Evolutionary conservation across 1,140 invertebrate species (phyloP), one percentile per base, ranked within the genome.

Genomic region (Bombus pyrosoma): DNA sequence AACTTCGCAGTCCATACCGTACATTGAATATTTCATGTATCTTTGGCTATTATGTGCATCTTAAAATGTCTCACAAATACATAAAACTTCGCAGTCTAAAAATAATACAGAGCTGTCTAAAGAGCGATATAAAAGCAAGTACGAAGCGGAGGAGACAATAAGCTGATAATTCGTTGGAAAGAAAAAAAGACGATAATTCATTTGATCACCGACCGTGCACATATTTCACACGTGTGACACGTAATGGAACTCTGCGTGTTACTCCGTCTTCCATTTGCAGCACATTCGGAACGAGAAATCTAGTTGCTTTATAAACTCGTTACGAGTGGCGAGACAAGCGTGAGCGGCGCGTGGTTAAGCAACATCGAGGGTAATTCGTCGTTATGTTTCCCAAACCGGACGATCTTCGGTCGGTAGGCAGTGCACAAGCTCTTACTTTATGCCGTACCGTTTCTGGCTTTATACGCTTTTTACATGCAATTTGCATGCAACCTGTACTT

Each of bases 401-500:
- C 59, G 59, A 47, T 66, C 72, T 13, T 75, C 57, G 28, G 39
- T 10, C 64, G 47, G 43, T 10, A 62, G 71, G 32, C 59, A n/a
- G 25, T 37, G 53, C 6, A 22, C 37, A 12, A 66, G 34, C 81
- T 83, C 28, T 83, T 76, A 83, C 41, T 66, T 68, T 32, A 68
- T 62, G 9, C 25, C 18, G 15, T 18, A 1, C 10, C 34, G 13
- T 83, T 53, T 76, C 73, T 68, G 32, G 32, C 75, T 82, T 73
- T 47, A 47, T 32, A 37, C 32, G 81, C 13, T 57, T 76, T 83
- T 76, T 77, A 83, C 69, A 47, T 4, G 41, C 71, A 10, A 64
- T 66, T 75, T 66, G 6, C 62, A 39, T 41, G 73, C 41, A 68
- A 68, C 73, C 73, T 68, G 73, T 68, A 77, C 18, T 83, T 83